Conservation (phyloP, 2,888 invertebrate genomes). For the Dioctria rufipes region DNA sequence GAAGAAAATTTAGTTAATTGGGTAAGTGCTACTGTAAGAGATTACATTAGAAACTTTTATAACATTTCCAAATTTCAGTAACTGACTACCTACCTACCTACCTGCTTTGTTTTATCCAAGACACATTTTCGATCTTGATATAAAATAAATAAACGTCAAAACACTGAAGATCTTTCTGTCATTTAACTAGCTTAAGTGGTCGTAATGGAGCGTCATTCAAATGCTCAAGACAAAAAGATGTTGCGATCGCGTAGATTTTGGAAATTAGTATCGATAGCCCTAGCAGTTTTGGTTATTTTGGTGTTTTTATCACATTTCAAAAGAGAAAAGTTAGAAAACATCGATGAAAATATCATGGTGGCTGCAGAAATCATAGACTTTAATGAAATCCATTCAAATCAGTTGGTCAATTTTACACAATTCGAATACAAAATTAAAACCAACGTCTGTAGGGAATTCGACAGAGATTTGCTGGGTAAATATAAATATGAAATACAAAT, state of each 20-base stretch:
- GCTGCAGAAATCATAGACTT: neutral
- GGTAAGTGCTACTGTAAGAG: too few relatives aligned
- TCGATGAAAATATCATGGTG: neutral
- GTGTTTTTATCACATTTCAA: neutral
- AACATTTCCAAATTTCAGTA: too few relatives aligned
- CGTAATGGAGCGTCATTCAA: constrained; percentile 20
- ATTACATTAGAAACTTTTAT: too few relatives aligned
- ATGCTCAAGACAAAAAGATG: constrained; percentile 21
- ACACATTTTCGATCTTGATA: neutral
- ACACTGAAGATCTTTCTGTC: neutral
- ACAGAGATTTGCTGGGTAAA: constrained; percentile 67
- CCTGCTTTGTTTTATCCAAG: neutral
- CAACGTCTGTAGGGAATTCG: constrained; percentile 63
- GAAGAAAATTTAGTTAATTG: too few relatives aligned
- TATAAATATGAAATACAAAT: neutral
- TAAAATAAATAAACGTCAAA: constrained; percentile 7
- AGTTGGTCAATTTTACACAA: constrained; percentile 65
- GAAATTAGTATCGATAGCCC: constrained; percentile 24
- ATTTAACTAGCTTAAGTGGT: neutral
- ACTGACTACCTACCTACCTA: neutral
- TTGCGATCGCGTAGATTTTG: constrained; percentile 36
- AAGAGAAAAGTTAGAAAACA: neutral
- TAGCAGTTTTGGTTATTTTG: constrained; percentile 22
- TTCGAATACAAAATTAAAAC: constrained; percentile 66
- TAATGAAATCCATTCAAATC: constrained; percentile 8